Evolutionary conservation across 1,140 invertebrate genomes (phyloP), one percentile per base, ranked within the genome.

Genomic region (Trialeurodes vaporariorum): DNA sequence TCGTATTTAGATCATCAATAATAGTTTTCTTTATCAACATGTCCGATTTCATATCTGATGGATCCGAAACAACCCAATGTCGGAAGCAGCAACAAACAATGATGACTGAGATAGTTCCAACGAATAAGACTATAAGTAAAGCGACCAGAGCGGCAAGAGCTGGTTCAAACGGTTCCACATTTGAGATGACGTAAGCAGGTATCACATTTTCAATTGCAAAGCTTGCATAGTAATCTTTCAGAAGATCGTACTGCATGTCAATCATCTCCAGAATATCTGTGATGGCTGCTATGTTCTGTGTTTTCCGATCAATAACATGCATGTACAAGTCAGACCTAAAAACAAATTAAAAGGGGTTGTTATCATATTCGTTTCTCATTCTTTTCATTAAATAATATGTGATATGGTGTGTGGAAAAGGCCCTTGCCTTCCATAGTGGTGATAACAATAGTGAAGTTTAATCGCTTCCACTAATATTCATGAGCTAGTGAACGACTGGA

Each of bases 81-180:
- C 90, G 87, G 23, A 94, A 82, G 76, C 92, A 94, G 71, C 92
- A 93, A 74, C 92, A 94, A 2, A 94, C 86, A 2, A 94, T 88
- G 49, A 90, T 86, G 73, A 94, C 91, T 0, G 91, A 92, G 26
- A 94, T 85, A 59, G 91, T 87, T 49, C 92, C 92, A 49, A 94
- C 90, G 71, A 93, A 87, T 2, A 94, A 81, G 1, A 94, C 89
- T 49, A 94, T 88, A 1, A 94, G 79, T 25, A 95, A 79, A 25
- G 92, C 92, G 71, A 94, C 91, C 17, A 94, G 76, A 23, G 90
- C 92, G 34, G 90, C 91, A 40, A 94, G 78, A 12, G 91, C 90
- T 40, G 91, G 86, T 78, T 94, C 91, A 72, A 94, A 93, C 25
- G 87, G 63, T 58, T 70, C 65, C 12, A 62, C 49, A 25, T 79